Evolutionary conservation across 2,888 invertebrate species (phyloP).

Genomic region (Drosophila nr. perissopoda): DNA sequence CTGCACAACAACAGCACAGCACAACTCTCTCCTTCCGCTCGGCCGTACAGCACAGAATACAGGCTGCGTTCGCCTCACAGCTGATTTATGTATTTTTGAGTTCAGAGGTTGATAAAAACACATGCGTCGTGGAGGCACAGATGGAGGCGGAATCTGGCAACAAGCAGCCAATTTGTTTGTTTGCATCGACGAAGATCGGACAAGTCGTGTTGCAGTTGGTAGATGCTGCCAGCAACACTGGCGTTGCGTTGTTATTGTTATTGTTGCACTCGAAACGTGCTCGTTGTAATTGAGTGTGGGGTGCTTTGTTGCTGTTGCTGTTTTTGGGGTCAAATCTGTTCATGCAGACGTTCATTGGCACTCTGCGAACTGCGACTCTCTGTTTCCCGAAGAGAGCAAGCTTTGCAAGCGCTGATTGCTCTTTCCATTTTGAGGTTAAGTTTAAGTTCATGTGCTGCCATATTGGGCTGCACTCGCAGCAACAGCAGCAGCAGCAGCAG

Average conservation of each 20-base stretch:
- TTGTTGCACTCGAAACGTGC: conserved; percentile 3
- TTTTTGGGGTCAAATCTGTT: conserved; percentile 41
- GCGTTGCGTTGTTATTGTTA: conserved; percentile 10
- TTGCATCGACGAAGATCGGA: not conserved
- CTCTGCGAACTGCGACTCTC: conserved; percentile 11
- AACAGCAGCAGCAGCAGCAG: conserved; percentile 15
- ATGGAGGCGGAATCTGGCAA: not conserved
- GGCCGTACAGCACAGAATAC: not conserved
- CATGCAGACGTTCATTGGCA: conserved; percentile 40
- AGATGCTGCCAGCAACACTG: not conserved
- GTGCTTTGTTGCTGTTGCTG: not conserved
- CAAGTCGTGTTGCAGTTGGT: not conserved
- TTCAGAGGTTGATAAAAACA: not conserved
- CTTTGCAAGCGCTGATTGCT: conserved; percentile 17
- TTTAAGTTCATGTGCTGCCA: conserved; percentile 64
- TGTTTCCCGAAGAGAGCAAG: conserved; percentile 1
- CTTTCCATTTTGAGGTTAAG: conserved; percentile 53
- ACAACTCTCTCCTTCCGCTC: not conserved
- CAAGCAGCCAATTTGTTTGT: not conserved
- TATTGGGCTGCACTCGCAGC: conserved; percentile 41
- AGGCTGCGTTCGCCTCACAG: not conserved
- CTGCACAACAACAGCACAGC: not conserved
- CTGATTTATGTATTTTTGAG: not conserved
- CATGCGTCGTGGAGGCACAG: not conserved
- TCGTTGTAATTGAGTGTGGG: conserved; percentile 4